These are phyloP conservation scores for Eupeodes corollae DNA, from an alignment of 1,140 invertebrate genomes.

Conservation along the genomic window DNA sequence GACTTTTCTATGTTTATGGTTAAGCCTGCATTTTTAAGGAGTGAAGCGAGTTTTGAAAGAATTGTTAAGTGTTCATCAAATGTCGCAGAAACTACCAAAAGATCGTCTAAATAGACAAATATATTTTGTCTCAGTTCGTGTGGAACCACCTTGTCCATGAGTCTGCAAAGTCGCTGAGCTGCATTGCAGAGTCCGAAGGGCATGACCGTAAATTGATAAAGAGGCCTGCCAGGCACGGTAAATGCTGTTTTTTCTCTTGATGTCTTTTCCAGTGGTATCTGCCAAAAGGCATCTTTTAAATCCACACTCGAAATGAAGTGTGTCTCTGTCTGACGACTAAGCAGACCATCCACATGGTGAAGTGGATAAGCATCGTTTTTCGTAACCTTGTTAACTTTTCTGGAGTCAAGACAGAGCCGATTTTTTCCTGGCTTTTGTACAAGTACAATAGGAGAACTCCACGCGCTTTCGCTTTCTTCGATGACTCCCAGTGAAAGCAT, in stretches of 20 bases:
- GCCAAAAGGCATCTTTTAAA: too few species aligned
- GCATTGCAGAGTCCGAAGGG: too few species aligned
- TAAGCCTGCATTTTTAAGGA: conserved; percentile 28
- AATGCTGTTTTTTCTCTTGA: conserved; percentile 42
- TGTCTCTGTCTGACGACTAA: conserved; percentile 8
- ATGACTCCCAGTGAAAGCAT: conserved; percentile 19
- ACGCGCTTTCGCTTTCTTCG: conserved; percentile 14
- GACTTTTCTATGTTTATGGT: conserved; percentile 39
- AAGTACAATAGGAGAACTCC: too few species aligned
- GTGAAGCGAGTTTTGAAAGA: conserved; percentile 27
- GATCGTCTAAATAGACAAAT: too few species aligned
- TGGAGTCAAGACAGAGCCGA: too few species aligned
- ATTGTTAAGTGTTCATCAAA: conserved; percentile 36
- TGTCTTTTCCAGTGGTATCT: too few species aligned
- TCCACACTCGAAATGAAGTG: conserved; percentile 11
- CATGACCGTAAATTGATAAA: too few species aligned
- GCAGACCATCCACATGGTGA: too few species aligned
- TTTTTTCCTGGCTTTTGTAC: conserved; percentile 17
- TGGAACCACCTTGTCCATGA: too few species aligned
- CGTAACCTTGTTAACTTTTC: too few species aligned
- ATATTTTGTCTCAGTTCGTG: too few species aligned
- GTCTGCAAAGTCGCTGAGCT: too few species aligned
- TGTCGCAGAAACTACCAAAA: conserved; percentile 30
- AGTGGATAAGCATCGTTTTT: conserved; percentile 24
- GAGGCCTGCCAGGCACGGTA: conserved; percentile 8